A percentile compares a stretch with the other conserved stretches of the same genome.
Conservation (phyloP, 1,140 invertebrate genomes). For the Thalassaphorura encarpata region DNA sequence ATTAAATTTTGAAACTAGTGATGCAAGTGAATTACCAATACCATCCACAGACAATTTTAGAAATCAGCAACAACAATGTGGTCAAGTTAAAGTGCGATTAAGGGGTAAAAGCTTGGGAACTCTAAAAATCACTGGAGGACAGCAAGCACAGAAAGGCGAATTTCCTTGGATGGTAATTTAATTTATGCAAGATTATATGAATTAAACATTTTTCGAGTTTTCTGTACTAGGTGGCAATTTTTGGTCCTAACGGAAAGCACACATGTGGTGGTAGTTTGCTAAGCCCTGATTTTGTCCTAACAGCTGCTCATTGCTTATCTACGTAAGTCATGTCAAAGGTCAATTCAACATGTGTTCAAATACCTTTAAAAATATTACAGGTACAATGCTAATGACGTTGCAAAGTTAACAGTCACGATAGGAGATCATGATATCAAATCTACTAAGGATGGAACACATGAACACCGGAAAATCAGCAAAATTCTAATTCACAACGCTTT, state of each 20-base stretch:
- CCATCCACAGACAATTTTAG: too few relatives aligned
- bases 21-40: too few relatives aligned
- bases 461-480: slow-evolving; percentile 13
- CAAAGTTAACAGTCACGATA: slow-evolving; percentile 6
- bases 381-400: slow-evolving; percentile 9
- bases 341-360: background rate
- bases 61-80: too few relatives aligned
- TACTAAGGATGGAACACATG: slow-evolving; percentile 15
- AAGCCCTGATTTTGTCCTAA: slow-evolving; percentile 9
- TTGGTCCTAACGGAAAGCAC: slow-evolving; percentile 11
- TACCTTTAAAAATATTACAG: background rate
- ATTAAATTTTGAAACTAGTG: too few relatives aligned
- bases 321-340: slow-evolving; percentile 14
- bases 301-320: slow-evolving; percentile 19
- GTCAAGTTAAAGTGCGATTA: too few relatives aligned
- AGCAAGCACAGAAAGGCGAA: background rate
- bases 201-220: background rate
- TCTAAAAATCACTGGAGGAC: slow-evolving; percentile 11
- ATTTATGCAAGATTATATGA: background rate
- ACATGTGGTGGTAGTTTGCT: slow-evolving; percentile 17
- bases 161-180: slow-evolving; percentile 18
- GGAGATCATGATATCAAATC: slow-evolving; percentile 21
- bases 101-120: too few relatives aligned
- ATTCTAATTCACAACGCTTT: slow-evolving; percentile 21
- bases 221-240: slow-evolving; percentile 13